Evolutionary conservation across 2,113 vertebrate genomes (phyloP), one percentile per base, ranked within the genome.

Genomic region (Phyllopteryx taeniolatus): DNA sequence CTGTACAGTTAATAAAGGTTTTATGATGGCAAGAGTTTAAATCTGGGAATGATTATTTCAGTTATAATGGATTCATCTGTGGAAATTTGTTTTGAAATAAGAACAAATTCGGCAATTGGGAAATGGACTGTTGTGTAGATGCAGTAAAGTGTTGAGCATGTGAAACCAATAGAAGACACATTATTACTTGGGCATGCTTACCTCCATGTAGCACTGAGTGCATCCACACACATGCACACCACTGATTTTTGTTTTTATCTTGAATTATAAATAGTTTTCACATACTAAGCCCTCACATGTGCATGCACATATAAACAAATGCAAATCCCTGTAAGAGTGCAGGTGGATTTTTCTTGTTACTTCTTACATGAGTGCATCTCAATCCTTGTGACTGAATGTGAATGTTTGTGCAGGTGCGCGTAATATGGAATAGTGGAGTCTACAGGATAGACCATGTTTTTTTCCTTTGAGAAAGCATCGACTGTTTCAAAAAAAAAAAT

Each of bases 401-500:
- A 83, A 63, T 59, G 78, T 70, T 70, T 83, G 81, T 76, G 79
- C 83, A 83, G 13, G 31, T 71, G 60, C 83, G 82, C 74, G 80
- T 85, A 76, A 74, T 79, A 85, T 81, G 73, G 69, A 83, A 75
- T 67, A 75, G 42, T 54, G 61, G 22, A 83, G 60, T 70, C 76
- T 72, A 77, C 70, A 71, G 75, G 80, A 83, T 75, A 75, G 75
- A 56, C 22, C 74, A 53, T 63, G 61, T 73, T 46, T 46, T 42
- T 75, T 79, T 72, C 71, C 67, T 56, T 46, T 39, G 72, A 72
- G 70, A 83, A 73, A 79, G 72, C 83, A 74, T 72, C 71, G 69
- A 79, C 13, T 70, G 56, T 53, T 67, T 60, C 70, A 84, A 57
- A n/a, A 72, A 66, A 66, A 39, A 5, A 0, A 5, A 1, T 78